Percentiles rank a stretch among this genome's conserved stretches.
phyloP scores from a whole-genome alignment of 2,797 vertebrate genomes.

The Aldrovandia affinis region DNA sequence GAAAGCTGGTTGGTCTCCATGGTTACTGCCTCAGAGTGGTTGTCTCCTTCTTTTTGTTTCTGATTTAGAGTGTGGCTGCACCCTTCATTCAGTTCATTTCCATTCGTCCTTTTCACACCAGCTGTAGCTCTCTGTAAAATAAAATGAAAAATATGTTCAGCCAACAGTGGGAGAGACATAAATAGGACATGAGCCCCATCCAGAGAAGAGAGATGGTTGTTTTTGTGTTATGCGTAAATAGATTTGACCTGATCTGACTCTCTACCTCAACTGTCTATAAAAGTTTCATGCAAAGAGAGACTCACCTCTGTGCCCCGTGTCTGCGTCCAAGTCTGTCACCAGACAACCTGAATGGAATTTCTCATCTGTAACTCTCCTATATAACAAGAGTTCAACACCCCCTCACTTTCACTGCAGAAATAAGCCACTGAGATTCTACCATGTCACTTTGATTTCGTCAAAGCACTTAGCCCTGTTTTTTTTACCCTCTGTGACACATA shows the following conservation, averaged over 20 bases:
- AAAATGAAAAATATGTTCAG: constrained; percentile 22
- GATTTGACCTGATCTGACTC: background rate
- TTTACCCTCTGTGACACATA: constrained; percentile 16
- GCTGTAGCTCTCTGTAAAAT: constrained; percentile 64
- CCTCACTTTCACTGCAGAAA: background rate
- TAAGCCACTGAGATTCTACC: background rate
- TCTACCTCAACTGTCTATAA: background rate
- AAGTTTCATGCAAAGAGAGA: background rate
- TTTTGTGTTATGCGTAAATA: background rate
- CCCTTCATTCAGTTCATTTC: constrained; percentile 64
- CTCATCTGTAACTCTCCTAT: background rate
- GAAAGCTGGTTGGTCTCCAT: constrained; percentile 78
- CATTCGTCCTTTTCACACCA: constrained; percentile 59
- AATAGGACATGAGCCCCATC: background rate
- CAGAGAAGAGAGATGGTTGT: too few species aligned
- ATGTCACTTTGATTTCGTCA: constrained; percentile 22
- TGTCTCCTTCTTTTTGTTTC: constrained; percentile 54
- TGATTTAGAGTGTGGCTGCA: constrained; percentile 67
- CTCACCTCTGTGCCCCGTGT: constrained; percentile 12
- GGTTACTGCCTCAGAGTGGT: constrained; percentile 63
- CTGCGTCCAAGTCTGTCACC: constrained; percentile 4
- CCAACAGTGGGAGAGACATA: background rate
- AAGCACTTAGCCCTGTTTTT: background rate
- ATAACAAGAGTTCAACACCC: background rate
- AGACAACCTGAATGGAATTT: constrained; percentile 9